A percentile compares a stretch with the other conserved stretches of the same genome.
Evolutionary conservation across 2,888 invertebrate genomes (phyloP).

Genomic region (Tachina lurida): DNA sequence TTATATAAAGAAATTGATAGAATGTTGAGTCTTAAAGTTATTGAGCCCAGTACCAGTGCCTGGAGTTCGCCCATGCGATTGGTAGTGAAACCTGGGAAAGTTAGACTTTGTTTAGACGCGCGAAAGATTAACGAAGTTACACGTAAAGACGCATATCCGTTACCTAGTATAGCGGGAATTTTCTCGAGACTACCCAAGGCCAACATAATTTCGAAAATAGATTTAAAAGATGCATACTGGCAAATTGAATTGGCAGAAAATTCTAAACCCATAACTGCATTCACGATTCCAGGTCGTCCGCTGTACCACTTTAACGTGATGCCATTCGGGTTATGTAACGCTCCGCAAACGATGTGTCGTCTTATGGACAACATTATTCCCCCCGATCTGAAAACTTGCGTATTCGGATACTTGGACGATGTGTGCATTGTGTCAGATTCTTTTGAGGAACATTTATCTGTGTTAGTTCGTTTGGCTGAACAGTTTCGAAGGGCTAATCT

Average conservation of each 20-base stretch:
- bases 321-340: no score
- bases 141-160: no score
- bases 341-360: no score
- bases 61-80: conserved; percentile 53
- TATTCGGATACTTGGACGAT: neutral
- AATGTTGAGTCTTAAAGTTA: conserved; percentile 75
- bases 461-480: neutral
- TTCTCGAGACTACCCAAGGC: no score
- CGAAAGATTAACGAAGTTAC: conserved; percentile 17
- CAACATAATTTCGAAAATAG: no score
- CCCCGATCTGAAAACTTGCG: neutral
- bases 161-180: no score
- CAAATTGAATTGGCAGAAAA: neutral
- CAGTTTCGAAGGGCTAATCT: neutral
- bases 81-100: conserved; percentile 43
- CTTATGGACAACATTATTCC: neutral
- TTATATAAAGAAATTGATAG: conserved; percentile 50
- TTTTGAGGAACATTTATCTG: neutral
- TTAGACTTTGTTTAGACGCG: conserved; percentile 48
- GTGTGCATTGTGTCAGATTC: neutral
- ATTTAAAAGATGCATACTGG: neutral
- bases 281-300: neutral
- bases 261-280: neutral
- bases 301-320: no score
- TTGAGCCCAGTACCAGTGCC: conserved; percentile 72